Conservation (phyloP, 2,797 vertebrate species). For the Halcyon chelicuti region DNA sequence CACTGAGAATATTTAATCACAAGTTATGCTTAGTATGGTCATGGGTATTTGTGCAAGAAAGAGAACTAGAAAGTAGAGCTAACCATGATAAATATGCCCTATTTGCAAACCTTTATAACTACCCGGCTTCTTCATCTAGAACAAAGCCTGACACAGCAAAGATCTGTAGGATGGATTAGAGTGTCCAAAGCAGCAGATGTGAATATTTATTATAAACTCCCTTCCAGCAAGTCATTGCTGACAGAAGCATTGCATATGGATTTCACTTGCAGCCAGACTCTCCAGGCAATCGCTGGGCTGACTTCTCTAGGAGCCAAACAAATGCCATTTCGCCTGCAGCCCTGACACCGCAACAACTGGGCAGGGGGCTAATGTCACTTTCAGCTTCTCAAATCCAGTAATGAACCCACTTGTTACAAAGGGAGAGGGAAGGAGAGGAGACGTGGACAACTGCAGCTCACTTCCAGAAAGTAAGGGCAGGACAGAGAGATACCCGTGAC, state of each 20-base stretch:
- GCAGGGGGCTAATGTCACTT: slow-evolving; percentile 16
- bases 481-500: background rate
- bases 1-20: slow-evolving; percentile 37
- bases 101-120: slow-evolving; percentile 78
- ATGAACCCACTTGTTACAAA: background rate
- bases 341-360: slow-evolving; percentile 9
- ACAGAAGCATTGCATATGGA: slow-evolving; percentile 73
- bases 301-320: slow-evolving; percentile 62
- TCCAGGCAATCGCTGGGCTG: slow-evolving; percentile 40
- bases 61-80: slow-evolving; percentile 54
- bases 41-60: slow-evolving; percentile 36
- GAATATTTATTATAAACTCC: slow-evolving; percentile 81
- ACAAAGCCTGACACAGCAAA: slow-evolving; percentile 83
- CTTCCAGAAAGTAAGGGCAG: background rate
- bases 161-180: slow-evolving; percentile 79
- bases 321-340: slow-evolving; percentile 10
- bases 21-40: background rate
- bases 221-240: slow-evolving; percentile 74
- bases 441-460: background rate
- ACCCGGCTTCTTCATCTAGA: slow-evolving; percentile 74
- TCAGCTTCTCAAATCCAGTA: slow-evolving; percentile 30
- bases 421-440: background rate
- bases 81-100: slow-evolving; percentile 77
- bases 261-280: slow-evolving; percentile 58
- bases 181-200: slow-evolving; percentile 80